Percentiles rank a stretch among this genome's conserved stretches.
Conservation (phyloP, 2,888 invertebrate species). For the Phyllotreta cruciferae region DNA sequence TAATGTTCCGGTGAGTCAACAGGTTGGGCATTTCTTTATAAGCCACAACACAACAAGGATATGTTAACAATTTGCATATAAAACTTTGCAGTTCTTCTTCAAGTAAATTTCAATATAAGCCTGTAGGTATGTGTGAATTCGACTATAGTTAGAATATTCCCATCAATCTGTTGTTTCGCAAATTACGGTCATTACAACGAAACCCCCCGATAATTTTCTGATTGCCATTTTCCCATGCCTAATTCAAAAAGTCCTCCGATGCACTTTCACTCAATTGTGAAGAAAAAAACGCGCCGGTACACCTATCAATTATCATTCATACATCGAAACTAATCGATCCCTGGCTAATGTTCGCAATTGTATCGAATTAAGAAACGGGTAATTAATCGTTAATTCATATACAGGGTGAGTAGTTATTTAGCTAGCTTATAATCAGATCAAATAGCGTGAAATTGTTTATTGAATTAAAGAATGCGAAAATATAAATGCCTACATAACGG, state of each 20-base stretch:
- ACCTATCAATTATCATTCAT: slow-evolving; percentile 18
- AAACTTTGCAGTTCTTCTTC: slow-evolving; percentile 2
- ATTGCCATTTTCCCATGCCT: slow-evolving; percentile 19
- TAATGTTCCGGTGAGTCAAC: too few relatives aligned
- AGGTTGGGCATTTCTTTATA: not conserved
- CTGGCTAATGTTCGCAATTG: not conserved
- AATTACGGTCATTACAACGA: slow-evolving; percentile 11
- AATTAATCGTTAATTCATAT: too few relatives aligned
- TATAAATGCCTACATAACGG: too few relatives aligned
- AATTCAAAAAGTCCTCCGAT: slow-evolving; percentile 17
- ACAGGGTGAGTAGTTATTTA: too few relatives aligned
- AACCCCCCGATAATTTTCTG: slow-evolving; percentile 5
- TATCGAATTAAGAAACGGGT: too few relatives aligned
- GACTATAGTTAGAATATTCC: slow-evolving; percentile 12
- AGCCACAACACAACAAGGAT: not conserved
- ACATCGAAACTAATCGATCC: slow-evolving; percentile 17
- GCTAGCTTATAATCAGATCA: too few relatives aligned
- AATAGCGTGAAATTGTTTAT: too few relatives aligned
- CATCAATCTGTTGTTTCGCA: slow-evolving; percentile 16
- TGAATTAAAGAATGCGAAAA: too few relatives aligned
- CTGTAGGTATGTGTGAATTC: too few relatives aligned
- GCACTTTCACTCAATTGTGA: slow-evolving; percentile 28
- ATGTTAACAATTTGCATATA: not conserved
- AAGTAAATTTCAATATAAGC: too few relatives aligned
- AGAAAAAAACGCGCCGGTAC: slow-evolving; percentile 12